Conservation (phyloP, 2,888 invertebrate species). For the Cartodere bifasciata region DNA sequence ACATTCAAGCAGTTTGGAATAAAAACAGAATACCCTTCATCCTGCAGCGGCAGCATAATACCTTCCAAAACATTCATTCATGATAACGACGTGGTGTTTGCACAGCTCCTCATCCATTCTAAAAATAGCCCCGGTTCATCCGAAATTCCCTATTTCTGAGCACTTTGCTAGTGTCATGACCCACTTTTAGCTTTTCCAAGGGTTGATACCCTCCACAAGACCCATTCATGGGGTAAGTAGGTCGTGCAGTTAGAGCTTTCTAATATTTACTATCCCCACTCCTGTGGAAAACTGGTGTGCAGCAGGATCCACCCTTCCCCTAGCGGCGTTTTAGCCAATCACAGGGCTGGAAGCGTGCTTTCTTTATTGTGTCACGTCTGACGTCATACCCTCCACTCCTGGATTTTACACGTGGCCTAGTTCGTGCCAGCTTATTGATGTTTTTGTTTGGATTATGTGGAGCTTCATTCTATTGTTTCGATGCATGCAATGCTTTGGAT, state of each 20-base stretch:
- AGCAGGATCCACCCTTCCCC: constrained; percentile 12
- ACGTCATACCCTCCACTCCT: constrained; percentile 25
- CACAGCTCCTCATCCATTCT: no score
- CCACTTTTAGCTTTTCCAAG: constrained; percentile 29
- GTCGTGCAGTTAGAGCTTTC: constrained; percentile 25
- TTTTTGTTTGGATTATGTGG: constrained; percentile 17
- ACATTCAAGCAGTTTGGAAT: no score
- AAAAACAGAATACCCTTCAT: no score
- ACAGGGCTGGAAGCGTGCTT: constrained; percentile 7
- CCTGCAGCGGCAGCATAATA: no score
- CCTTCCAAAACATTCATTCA: no score
- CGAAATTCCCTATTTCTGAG: no score
- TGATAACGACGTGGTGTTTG: no score
- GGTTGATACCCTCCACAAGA: constrained; percentile 32
- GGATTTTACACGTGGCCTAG: constrained; percentile 29
- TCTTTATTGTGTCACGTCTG: constrained; percentile 25
- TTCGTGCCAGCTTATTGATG: constrained; percentile 24
- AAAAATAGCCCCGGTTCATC: no score
- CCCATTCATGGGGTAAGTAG: constrained; percentile 29
- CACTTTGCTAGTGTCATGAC: constrained; percentile 25
- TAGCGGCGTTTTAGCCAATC: constrained; percentile 16
- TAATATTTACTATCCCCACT: no score
- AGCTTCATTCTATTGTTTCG: background rate
- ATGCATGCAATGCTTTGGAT: no score
- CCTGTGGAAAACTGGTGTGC: no score